These are phyloP conservation scores for Mus caroli DNA, from an alignment of 2,797 vertebrate genomes.

Conservation along the genomic window DNA sequence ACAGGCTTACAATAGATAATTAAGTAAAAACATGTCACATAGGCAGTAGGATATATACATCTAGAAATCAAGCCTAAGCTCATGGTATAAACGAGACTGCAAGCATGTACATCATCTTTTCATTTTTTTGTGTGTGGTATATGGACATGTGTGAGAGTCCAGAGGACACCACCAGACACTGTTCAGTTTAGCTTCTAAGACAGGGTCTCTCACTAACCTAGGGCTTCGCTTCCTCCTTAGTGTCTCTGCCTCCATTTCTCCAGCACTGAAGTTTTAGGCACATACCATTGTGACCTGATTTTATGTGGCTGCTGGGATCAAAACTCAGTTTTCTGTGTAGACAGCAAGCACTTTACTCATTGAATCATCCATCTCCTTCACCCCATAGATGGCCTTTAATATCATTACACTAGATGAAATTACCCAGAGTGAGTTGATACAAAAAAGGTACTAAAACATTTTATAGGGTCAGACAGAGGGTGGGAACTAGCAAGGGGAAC, in stretches of 20 bases:
- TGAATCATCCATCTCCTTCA: background rate
- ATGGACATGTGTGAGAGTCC: background rate
- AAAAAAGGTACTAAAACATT: slow-evolving; percentile 12
- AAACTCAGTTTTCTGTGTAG: background rate
- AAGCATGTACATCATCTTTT: background rate
- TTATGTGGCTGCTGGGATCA: background rate
- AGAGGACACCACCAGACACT: background rate
- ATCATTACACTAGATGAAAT: background rate
- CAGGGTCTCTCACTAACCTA: background rate
- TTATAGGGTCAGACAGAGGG: background rate
- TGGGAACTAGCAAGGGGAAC: background rate
- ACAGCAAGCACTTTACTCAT: background rate
- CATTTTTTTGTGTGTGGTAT: background rate
- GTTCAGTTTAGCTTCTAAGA: background rate
- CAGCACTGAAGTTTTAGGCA: background rate
- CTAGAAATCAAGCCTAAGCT: background rate
- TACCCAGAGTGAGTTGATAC: background rate
- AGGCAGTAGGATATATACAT: background rate
- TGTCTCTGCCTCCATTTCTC: background rate
- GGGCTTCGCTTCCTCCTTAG: background rate
- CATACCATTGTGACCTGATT: background rate
- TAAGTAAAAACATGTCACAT: background rate
- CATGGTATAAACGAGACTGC: background rate
- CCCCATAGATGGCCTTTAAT: background rate
- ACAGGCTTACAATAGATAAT: background rate